These are phyloP conservation scores for Cyclophora punctaria DNA, from an alignment of 2,888 invertebrate species.

Conservation along the genomic window DNA sequence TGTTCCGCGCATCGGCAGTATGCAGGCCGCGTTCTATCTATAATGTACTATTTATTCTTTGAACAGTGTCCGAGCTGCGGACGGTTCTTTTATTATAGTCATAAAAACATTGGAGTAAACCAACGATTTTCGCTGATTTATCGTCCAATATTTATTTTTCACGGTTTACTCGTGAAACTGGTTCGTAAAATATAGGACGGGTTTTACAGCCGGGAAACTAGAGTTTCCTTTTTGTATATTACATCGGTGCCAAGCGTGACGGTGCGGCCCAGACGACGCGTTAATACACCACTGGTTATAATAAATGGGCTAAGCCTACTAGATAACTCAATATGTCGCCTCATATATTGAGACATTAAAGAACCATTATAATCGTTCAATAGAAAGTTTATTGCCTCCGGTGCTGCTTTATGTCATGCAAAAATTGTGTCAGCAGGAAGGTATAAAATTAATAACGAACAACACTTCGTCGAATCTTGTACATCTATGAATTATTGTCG, in stretches of 20 bases:
- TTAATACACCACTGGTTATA: slow-evolving; percentile 25
- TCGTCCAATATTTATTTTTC: slow-evolving; percentile 68
- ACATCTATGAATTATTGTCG: background rate
- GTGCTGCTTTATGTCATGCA: slow-evolving; percentile 32
- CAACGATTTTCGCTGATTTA: slow-evolving; percentile 66
- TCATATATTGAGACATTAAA: slow-evolving; percentile 42
- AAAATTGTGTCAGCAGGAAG: slow-evolving; percentile 41
- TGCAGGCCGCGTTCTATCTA: slow-evolving; percentile 44
- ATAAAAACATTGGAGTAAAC: slow-evolving; percentile 61
- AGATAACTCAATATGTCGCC: slow-evolving; percentile 28
- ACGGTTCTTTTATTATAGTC: slow-evolving; percentile 71
- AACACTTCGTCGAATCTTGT: slow-evolving; percentile 1
- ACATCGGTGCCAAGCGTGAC: slow-evolving; percentile 26
- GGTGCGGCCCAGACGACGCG: slow-evolving; percentile 14
- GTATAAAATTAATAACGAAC: slow-evolving; percentile 17
- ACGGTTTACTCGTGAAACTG: slow-evolving; percentile 48
- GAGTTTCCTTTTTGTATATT: slow-evolving; percentile 32
- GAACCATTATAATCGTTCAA: slow-evolving; percentile 38
- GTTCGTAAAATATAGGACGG: slow-evolving; percentile 49
- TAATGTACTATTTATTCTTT: slow-evolving; percentile 53
- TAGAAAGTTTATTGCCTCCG: slow-evolving; percentile 62
- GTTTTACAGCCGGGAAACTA: slow-evolving; percentile 40
- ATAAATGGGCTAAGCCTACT: slow-evolving; percentile 27
- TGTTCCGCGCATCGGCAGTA: slow-evolving; percentile 44
- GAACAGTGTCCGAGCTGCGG: slow-evolving; percentile 54